These are phyloP conservation scores for Perdita meconis DNA, from an alignment of 2,888 invertebrate species.

Conservation along the genomic window DNA sequence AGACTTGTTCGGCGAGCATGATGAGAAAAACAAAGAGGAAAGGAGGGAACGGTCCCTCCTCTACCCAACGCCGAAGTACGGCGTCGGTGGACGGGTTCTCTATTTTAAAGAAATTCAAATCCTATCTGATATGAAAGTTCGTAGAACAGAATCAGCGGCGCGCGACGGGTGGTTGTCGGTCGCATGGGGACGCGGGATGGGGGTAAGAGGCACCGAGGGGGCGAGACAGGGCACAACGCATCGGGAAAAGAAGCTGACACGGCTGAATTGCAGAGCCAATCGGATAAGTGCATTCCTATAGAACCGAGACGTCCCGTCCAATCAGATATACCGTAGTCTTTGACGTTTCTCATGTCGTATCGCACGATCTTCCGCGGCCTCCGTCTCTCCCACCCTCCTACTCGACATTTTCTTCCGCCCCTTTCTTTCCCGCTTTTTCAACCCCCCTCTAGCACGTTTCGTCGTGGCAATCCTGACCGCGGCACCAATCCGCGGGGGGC, in stretches of 20 bases:
- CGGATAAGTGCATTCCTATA: constrained; percentile 84
- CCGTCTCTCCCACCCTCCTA: constrained; percentile 34
- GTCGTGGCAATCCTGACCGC: constrained; percentile 52
- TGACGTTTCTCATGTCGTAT: constrained; percentile 83
- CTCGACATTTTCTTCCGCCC: constrained; percentile 12
- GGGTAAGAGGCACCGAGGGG: constrained; percentile 4
- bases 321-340: constrained; percentile 82
- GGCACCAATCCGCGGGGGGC: constrained; percentile 66
- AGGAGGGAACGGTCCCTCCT: not conserved
- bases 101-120: constrained; percentile 77
- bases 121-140: constrained; percentile 77
- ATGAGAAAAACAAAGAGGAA: constrained; percentile 27
- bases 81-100: constrained; percentile 44
- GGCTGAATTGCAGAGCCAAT: constrained; percentile 82
- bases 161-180: constrained; percentile 45
- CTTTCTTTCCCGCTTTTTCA: constrained; percentile 22
- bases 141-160: constrained; percentile 59
- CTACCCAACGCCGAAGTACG: too few species aligned
- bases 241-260: constrained; percentile 77
- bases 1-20: constrained; percentile 12
- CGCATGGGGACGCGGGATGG: constrained; percentile 16
- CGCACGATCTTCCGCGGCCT: constrained; percentile 79
- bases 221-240: constrained; percentile 39
- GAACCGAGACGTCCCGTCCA: constrained; percentile 79
- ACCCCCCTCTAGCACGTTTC: constrained; percentile 11